A percentile compares a stretch with the other conserved stretches of the same genome.
Conservation (phyloP, 2,113 vertebrate species). For the Colaptes auratus region DNA sequence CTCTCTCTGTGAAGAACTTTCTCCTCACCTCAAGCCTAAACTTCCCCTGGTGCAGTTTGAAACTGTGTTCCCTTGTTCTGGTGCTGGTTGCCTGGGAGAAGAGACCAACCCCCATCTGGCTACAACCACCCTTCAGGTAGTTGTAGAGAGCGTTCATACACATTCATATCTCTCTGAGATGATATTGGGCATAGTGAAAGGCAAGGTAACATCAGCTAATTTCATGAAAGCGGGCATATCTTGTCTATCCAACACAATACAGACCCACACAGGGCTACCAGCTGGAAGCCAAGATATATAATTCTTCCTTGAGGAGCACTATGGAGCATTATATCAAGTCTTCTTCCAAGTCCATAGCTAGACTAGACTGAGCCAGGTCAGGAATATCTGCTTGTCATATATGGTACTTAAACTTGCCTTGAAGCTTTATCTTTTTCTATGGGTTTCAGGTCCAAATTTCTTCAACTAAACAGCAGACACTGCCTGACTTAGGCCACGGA, state of each 20-base stretch:
- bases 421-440: neutral
- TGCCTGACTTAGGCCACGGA: neutral
- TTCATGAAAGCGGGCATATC: constrained; percentile 5
- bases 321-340: neutral
- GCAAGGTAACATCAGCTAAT: neutral
- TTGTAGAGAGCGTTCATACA: neutral
- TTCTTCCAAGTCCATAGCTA: neutral
- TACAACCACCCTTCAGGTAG: no score
- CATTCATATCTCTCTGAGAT: neutral
- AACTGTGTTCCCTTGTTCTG: no score
- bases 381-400: neutral
- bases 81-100: no score
- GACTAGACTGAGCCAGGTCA: neutral
- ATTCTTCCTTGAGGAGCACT: neutral
- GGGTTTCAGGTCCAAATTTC: neutral
- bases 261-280: neutral
- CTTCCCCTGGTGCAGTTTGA: no score
- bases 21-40: no score
- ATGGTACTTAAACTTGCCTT: neutral
- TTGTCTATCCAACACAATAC: neutral
- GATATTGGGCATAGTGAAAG: neutral
- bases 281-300: neutral
- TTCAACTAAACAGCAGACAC: neutral
- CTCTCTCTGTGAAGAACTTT: no score
- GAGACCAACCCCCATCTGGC: no score